Base-by-base conservation (phyloP, 2,888 invertebrate species). In the Harmothoe impar region DNA sequence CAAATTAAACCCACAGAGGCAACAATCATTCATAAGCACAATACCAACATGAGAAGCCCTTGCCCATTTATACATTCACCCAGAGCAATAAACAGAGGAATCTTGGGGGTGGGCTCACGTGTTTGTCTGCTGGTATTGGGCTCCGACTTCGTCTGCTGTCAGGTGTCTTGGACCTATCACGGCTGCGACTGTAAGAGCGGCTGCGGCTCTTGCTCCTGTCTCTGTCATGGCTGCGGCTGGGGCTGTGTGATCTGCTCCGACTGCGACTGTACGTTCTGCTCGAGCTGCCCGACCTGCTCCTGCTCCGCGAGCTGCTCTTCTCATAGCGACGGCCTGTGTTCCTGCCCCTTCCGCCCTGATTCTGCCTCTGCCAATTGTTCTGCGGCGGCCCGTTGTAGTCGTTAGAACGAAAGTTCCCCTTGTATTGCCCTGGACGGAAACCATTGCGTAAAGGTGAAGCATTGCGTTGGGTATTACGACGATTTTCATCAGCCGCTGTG, bases 181-280 rank as follows among this genome's bases (percentile, higher is more conserved):
- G 12, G n/a, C 89, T 68, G n/a, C 89, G 62, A 29, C 52, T 52
- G 52, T 89, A 77, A 23, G 29, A 90, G 23, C 62, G 52, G 78
- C 91, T 78, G 20, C 90, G 85, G 35, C 91, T 90, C 88, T 90
- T 91, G 85, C 91, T 91, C 31, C 89, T 35, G 29, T 91, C 90
- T 43, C 89, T 90, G 56, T 91, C 90, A 29, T 78, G 92, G 84
- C 91, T 91, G 81, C 90, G 77, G 51, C 91, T 91, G 62, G 72
- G 35, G 56, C 81, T 81, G n/a, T 51, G 52, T 31, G 78, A 78
- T 54, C 85, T 52, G 23, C 91, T 91, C 0, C 89, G 68, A 56
- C 91, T 91, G 0, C 90, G 90, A 51, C 89, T 91, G 77, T 91
- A 91, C 62, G 72, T 77, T 23, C 90, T 51, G 56, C 91, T 91